Evolutionary conservation across 2,888 invertebrate species (phyloP).

Genomic region (Lissonota sp.): DNA sequence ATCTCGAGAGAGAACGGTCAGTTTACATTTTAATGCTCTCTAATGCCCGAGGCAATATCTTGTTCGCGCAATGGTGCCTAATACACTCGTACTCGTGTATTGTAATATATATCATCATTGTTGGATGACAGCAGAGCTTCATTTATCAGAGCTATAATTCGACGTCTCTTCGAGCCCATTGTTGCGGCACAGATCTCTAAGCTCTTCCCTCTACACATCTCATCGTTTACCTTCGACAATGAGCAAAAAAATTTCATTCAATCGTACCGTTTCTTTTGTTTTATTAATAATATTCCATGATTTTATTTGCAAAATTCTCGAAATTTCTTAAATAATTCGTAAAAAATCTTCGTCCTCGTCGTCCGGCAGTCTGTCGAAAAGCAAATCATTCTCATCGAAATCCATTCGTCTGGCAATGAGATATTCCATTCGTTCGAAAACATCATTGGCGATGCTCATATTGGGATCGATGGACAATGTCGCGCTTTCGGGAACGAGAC

Average conservation of each 20-base stretch:
- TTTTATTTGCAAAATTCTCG: too few relatives aligned
- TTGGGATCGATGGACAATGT: slow-evolving; percentile 38
- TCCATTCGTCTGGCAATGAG: slow-evolving; percentile 38
- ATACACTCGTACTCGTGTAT: slow-evolving; percentile 44
- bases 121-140: slow-evolving; percentile 64
- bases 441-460: slow-evolving; percentile 18
- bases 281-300: not conserved
- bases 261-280: not conserved
- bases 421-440: slow-evolving; percentile 47
- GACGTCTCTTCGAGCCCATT: slow-evolving; percentile 51
- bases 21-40: slow-evolving; percentile 72
- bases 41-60: slow-evolving; percentile 66
- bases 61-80: slow-evolving; percentile 48
- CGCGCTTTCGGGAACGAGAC: slow-evolving; percentile 74
- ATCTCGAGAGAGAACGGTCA: slow-evolving; percentile 35
- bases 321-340: slow-evolving; percentile 51
- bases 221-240: slow-evolving; percentile 10
- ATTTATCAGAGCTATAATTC: slow-evolving; percentile 66
- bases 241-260: not conserved
- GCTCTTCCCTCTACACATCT: slow-evolving; percentile 17
- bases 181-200: slow-evolving; percentile 49
- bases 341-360: slow-evolving; percentile 61
- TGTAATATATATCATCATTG: slow-evolving; percentile 66
- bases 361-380: slow-evolving; percentile 54
- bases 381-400: slow-evolving; percentile 51